phyloP scores from a whole-genome alignment of 2,888 invertebrate species.

The Phasia obesa region DNA sequence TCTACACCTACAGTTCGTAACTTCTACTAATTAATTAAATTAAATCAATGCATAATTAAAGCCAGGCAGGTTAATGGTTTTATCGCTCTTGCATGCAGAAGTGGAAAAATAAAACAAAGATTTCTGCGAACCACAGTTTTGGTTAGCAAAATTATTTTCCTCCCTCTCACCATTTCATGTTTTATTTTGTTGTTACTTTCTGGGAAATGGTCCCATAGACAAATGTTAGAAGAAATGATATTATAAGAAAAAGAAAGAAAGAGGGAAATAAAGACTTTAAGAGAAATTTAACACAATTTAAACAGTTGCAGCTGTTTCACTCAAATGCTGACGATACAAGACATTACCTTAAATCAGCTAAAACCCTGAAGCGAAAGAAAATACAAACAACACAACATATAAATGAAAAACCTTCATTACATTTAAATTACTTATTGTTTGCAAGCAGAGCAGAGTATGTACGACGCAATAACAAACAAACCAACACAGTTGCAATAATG shows the following conservation, averaged over 20 bases:
- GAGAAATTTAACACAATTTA: slow-evolving; percentile 11
- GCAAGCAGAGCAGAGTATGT: background rate
- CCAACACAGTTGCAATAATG: slow-evolving; percentile 37
- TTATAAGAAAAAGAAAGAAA: background rate
- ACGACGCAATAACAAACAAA: slow-evolving; percentile 13
- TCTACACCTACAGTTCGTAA: background rate
- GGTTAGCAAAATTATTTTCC: slow-evolving; percentile 2
- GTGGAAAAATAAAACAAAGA: background rate
- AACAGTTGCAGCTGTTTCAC: slow-evolving; percentile 64
- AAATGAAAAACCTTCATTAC: slow-evolving; percentile 47
- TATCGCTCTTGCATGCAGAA: background rate
- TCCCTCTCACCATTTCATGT: background rate
- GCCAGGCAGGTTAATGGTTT: slow-evolving; percentile 24
- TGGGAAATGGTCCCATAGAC: slow-evolving; percentile 14
- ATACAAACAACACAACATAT: slow-evolving; percentile 11
- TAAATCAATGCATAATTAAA: slow-evolving; percentile 47
- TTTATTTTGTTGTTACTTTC: slow-evolving; percentile 7
- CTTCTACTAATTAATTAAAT: slow-evolving; percentile 41
- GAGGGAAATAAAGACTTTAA: slow-evolving; percentile 1
- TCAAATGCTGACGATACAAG: slow-evolving; percentile 67
- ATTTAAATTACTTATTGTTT: slow-evolving; percentile 56
- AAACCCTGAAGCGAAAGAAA: slow-evolving; percentile 25
- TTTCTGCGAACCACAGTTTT: background rate
- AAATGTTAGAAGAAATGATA: background rate
- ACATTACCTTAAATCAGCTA: slow-evolving; percentile 67